Evolutionary conservation across 2,797 vertebrate genomes (phyloP), one percentile per base, ranked within the genome.

Genomic region (Menidia menidia): DNA sequence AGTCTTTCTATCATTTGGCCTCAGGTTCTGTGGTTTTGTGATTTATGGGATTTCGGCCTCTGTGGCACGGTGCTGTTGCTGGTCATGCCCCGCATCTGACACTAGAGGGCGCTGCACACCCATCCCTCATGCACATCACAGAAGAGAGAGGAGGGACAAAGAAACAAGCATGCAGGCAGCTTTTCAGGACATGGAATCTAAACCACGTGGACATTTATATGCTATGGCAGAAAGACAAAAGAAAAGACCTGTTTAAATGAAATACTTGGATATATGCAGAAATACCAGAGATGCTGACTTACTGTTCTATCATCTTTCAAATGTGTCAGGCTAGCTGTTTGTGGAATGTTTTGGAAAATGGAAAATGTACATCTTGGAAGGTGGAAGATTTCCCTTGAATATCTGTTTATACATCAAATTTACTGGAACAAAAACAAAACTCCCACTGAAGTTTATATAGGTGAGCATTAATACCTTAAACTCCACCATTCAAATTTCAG

Each of bases 71-170:
- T 75, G 35, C 35, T 30, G 3, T 16, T 32, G 54, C 32, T 19
- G 65, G 33, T 25, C 35, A 0, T 18, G 15, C 47, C 30, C 10
- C 0, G 2, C 1, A 62, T 2, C 52, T 59, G 55, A 56, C 90
- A 81, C 85, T 78, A 88, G 91, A 81, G 84, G 90, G 87, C 54
- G 44, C 0, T 1, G 47, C 47, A 35, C 8, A 13, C 9, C 84
- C 66, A 66, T 39, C 30, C 8, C 58, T 31, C 53, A 44, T 41
- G 30, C 7, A 48, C 7, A 44, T n/a, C 32, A 19, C 39, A 45
- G 5, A 19, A 30, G 9, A 30, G 9, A 0, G 25, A 3, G 35
- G 41, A 66, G 51, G 78, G 68, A 81, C 77, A 81, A 58, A 19
- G 54, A 57, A 52, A 35, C 7, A n/a, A 11, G 43, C 3, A 10